Evolutionary conservation across 2,113 vertebrate species (phyloP), one percentile per base, ranked within the genome.

Genomic region (Caranx ignobilis): DNA sequence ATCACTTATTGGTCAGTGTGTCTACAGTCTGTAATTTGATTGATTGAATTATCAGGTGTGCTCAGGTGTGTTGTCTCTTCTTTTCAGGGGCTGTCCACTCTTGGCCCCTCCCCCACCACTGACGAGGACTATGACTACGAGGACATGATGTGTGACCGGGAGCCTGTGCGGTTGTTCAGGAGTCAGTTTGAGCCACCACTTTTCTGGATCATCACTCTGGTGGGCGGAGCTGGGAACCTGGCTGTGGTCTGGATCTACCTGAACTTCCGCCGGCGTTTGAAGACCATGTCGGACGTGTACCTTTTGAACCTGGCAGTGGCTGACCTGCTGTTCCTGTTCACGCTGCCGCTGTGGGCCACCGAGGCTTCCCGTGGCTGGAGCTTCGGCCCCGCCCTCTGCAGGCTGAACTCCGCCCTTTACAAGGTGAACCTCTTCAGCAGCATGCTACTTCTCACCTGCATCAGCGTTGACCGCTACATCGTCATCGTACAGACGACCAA

Each of bases 401-500:
- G 96, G 78, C 11, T 95, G 0, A 94, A 95, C 75, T 94, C 94
- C 0, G 94, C 94, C 61, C 56, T 95, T 81, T 98, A 97, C 86
- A 97, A 96, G 89, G 93, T 96, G 77, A 97, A 97, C 86, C 96
- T 97, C 80, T 98, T 96, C 34, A 93, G 96, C 91, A 95, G 96
- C 54, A 94, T 94, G 90, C 78, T 99, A 15, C 93, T 99, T 41
- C 94, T 99, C 31, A 96, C 94, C 60, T 97, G 96, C 88, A 96
- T 98, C 91, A 97, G 97, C 5, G 88, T 96, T 18, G 96, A 97
- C 84, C 94, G 97, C 62, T 98, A 97, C 74, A 78, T 96, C 4
- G 95, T 92, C 67, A 92, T 98, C 0, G 96, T 95, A 0, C 95
- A 93, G 87, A 91, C 94, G 0, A 93, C 68, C 50, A 95, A 89